Base-by-base conservation (phyloP, 2,888 invertebrate genomes). In the Digitonthophagus gazella region DNA sequence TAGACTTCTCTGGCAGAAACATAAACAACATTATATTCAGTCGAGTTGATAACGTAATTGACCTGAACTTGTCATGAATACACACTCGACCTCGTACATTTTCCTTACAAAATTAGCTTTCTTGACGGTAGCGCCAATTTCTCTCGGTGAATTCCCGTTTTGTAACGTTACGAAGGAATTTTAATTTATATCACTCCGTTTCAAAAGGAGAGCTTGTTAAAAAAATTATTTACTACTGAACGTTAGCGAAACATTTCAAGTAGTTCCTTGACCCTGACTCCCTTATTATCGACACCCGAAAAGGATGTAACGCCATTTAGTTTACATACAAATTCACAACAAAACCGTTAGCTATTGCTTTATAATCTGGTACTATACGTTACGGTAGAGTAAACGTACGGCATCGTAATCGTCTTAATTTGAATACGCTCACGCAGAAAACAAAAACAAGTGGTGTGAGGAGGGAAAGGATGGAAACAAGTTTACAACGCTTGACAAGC, bases 21-120 rank as follows among this genome's bases (percentile, higher is more conserved):
- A 61, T 61, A 61, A 61, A 61, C 61, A 61, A 61, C 61, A 61
- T 61, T 61, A 61, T 61, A 61, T 61, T 61, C 61, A 61, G 19
- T 61, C 61, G 61, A 61, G 19, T 61, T 61, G 61, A 61, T 61
- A 61, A 61, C 61, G 61, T 61, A 61, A 61, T 61, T 61, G 61
- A 61, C 19, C 61, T 19, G 61, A 61, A 61, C 61, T 61, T 61
- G 61, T 61, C 61, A 61, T 61, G 61, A 61, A 61, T 61, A 61
- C 20, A 16, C 61, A 18, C 18, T 61, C 61, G 18, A 20, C 16
- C 19, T 61, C 61, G 61, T 61, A 61, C 18, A 61, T 61, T 19
- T 61, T 61, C 58, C 4, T 18, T 14, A 16, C 61, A 18, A 61
- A 61, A 61, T 61, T 61, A 61, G 19, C 61, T 14, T 20, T 19